Percentiles rank a stretch among this genome's conserved stretches.
These are phyloP conservation scores for Acrossocheilus wenchowensis DNA, from an alignment of 2,797 vertebrate genomes.

Conservation along the genomic window DNA sequence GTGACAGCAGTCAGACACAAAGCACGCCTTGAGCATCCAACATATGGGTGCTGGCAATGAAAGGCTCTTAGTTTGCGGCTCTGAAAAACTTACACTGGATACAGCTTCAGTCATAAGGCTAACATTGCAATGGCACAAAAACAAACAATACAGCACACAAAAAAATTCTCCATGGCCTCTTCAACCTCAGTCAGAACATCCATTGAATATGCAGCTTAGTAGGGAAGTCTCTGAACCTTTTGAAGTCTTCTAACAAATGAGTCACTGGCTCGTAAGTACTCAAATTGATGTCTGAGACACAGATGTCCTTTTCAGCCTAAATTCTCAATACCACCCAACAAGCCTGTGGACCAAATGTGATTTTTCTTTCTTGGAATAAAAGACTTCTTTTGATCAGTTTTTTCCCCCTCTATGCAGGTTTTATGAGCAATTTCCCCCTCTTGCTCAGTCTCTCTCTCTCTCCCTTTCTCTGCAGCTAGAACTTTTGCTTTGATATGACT, in stretches of 20 bases:
- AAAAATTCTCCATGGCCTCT: background rate
- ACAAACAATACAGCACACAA: conserved; percentile 35
- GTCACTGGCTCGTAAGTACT: conserved; percentile 56
- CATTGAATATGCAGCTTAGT: conserved; percentile 33
- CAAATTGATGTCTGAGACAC: conserved; percentile 59
- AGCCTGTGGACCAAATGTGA: conserved; percentile 47
- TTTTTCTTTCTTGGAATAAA: conserved; percentile 62
- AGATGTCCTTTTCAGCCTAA: conserved; percentile 54
- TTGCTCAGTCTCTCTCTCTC: conserved; percentile 35
- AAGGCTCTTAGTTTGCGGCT: background rate
- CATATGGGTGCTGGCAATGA: conserved; percentile 8
- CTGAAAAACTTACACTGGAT: conserved; percentile 18
- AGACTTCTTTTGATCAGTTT: conserved; percentile 64
- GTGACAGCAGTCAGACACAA: background rate
- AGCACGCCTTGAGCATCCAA: background rate
- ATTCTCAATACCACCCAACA: conserved; percentile 50
- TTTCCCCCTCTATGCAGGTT: conserved; percentile 7
- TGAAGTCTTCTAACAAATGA: conserved; percentile 58
- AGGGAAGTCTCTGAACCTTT: conserved; percentile 36
- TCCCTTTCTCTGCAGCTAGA: conserved; percentile 51
- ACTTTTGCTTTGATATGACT: conserved; percentile 66
- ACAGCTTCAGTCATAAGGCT: conserved; percentile 9
- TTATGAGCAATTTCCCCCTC: conserved; percentile 40
- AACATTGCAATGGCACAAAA: conserved; percentile 19
- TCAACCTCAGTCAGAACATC: conserved; percentile 18